A percentile compares a stretch with the other conserved stretches of the same genome.
phyloP scores from a whole-genome alignment of 2,888 invertebrate species.

The Drosophila kanekoi region DNA sequence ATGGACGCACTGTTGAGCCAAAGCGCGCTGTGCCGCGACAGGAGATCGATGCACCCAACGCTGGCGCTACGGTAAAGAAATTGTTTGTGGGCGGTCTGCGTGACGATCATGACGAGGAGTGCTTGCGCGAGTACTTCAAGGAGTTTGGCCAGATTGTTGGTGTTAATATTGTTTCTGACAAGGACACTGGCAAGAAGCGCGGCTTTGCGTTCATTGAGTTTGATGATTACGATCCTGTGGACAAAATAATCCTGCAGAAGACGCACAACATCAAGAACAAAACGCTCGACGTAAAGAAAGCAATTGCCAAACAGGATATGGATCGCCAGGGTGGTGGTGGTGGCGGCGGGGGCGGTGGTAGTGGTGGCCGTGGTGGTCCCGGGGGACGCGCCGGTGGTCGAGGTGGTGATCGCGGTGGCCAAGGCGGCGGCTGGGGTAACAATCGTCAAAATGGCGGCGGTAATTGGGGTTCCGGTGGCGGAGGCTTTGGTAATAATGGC shows the following conservation, averaged over 20 bases:
- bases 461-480: slow-evolving; percentile 82
- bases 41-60: slow-evolving; percentile 96
- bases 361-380: slow-evolving; percentile 80
- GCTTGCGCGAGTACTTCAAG: slow-evolving; percentile 92
- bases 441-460: slow-evolving; percentile 86
- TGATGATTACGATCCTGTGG: slow-evolving; percentile 98
- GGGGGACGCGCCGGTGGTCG: slow-evolving; percentile 84
- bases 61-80: slow-evolving; percentile 97
- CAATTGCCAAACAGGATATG: slow-evolving; percentile 94
- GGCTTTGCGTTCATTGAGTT: slow-evolving; percentile 99
- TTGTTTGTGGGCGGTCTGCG: slow-evolving; percentile 97
- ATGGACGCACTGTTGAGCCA: slow-evolving; percentile 97
- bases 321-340: slow-evolving; percentile 87
- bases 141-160: slow-evolving; percentile 93
- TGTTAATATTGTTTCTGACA: slow-evolving; percentile 96
- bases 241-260: slow-evolving; percentile 92
- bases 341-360: slow-evolving; percentile 86
- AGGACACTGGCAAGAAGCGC: slow-evolving; percentile 95
- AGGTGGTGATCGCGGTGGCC: slow-evolving; percentile 86
- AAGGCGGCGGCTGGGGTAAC: slow-evolving; percentile 72
- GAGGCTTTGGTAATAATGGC: slow-evolving; percentile 72
- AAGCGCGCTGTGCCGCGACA: slow-evolving; percentile 98
- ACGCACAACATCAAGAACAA: slow-evolving; percentile 93
- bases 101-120: slow-evolving; percentile 96
- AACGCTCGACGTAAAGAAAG: slow-evolving; percentile 96